Evolutionary conservation across 2,797 vertebrate species (phyloP).

Genomic region (Gymnopithys bicolor): DNA sequence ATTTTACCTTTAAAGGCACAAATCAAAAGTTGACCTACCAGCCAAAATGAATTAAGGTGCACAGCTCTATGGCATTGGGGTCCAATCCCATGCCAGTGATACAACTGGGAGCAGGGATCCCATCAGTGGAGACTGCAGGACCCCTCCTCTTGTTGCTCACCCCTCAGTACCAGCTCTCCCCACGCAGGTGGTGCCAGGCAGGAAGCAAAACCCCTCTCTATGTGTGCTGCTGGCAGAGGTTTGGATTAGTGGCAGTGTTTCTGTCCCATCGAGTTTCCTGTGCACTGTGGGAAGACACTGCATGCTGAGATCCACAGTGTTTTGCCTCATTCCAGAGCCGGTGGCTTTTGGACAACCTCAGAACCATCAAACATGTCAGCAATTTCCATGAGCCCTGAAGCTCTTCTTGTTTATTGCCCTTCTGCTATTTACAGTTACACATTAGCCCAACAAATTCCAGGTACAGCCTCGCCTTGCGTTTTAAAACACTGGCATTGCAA

Average conservation of each 20-base stretch:
- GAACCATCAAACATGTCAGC: neutral
- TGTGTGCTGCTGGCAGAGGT: neutral
- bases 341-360: neutral
- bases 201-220: neutral
- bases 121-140: neutral
- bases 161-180: neutral
- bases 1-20: neutral
- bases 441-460: neutral
- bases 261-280: neutral
- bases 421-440: neutral
- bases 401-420: neutral
- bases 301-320: rapidly evolving
- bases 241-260: neutral
- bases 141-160: rapidly evolving
- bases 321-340: neutral
- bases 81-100: neutral
- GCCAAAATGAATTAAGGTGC: neutral
- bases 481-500: neutral
- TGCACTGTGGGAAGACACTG: neutral
- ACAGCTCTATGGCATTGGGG: rapidly evolving
- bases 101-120: neutral
- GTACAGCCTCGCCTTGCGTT: neutral
- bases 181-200: neutral
- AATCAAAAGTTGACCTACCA: neutral
- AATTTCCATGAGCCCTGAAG: neutral